phyloP scores from a whole-genome alignment of 1,140 invertebrate genomes.

The Argopecten irradians region DNA sequence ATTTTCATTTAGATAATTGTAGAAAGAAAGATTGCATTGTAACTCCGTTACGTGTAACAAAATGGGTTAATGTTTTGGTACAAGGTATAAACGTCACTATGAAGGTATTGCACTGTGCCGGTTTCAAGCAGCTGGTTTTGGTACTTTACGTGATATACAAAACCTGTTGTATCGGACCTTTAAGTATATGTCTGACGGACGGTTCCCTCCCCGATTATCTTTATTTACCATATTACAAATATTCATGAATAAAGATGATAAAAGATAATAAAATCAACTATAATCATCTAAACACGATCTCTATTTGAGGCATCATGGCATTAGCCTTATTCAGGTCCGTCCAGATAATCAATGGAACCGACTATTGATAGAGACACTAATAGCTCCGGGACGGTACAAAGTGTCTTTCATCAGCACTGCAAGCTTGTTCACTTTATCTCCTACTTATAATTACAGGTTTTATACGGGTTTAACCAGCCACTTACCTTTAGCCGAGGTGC shows the following conservation, averaged over 20 bases:
- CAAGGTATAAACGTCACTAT: too few relatives aligned
- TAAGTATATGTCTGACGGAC: too few relatives aligned
- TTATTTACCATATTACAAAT: not conserved
- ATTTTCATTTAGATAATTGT: too few relatives aligned
- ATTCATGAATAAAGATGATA: not conserved
- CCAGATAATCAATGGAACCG: not conserved
- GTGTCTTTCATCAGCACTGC: not conserved
- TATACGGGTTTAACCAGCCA: not conserved
- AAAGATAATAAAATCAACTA: not conserved
- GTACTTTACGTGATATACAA: too few relatives aligned
- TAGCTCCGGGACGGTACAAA: not conserved
- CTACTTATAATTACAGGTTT: not conserved
- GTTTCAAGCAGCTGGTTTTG: too few relatives aligned
- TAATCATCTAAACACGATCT: not conserved
- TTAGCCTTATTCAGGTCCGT: not conserved
- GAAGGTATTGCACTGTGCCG: too few relatives aligned
- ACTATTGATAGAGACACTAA: not conserved
- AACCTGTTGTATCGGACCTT: too few relatives aligned
- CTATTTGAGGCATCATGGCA: not conserved
- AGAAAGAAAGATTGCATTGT: too few relatives aligned
- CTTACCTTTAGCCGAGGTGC: not conserved
- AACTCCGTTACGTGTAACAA: too few relatives aligned
- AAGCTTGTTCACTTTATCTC: not conserved
- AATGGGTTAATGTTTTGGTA: too few relatives aligned
- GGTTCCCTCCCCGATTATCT: not conserved